Evolutionary conservation across 1,140 invertebrate genomes (phyloP).

Genomic region (Aethina tumida): DNA sequence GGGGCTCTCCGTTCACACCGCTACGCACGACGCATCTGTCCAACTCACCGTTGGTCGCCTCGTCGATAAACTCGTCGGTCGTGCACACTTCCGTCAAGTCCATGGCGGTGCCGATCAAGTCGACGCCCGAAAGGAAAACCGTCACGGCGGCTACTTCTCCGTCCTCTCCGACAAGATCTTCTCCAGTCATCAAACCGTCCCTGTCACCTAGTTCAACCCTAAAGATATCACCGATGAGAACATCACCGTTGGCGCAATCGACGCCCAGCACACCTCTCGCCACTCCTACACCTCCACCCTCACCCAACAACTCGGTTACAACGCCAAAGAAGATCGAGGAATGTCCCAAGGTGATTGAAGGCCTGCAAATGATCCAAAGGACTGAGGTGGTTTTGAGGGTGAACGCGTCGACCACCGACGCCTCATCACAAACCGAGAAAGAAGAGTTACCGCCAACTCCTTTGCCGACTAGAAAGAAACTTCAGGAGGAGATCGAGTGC

Average conservation of each 20-base stretch:
- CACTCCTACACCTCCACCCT: conserved; percentile 3
- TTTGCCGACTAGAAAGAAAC: conserved; percentile 41
- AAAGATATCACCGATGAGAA: conserved; percentile 3
- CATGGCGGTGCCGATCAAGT: too few species aligned
- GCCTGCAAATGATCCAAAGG: conserved; percentile 47
- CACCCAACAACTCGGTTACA: conserved; percentile 2
- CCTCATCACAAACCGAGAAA: conserved; percentile 52
- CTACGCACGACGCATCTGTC: conserved; percentile 26
- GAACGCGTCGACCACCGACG: conserved; percentile 48
- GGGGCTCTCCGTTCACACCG: conserved; percentile 27
- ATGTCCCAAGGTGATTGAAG: conserved; percentile 40
- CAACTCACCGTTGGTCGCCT: conserved; percentile 11
- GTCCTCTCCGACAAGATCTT: conserved; percentile 10
- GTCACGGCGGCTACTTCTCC: conserved; percentile 3
- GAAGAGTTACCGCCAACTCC: conserved; percentile 30
- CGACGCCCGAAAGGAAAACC: conserved; percentile 10
- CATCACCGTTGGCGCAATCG: conserved; percentile 6
- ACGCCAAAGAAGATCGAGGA: conserved; percentile 27
- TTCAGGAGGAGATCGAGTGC: conserved; percentile 72
- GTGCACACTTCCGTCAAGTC: conserved; percentile 10
- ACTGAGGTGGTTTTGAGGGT: conserved; percentile 51
- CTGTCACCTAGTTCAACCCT: conserved; percentile 9
- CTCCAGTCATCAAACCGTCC: conserved; percentile 4
- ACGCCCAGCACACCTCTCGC: background rate
- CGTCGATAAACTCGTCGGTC: conserved; percentile 1